Evolutionary conservation across 2,888 invertebrate species (phyloP).

Genomic region (Eledone cirrhosa): DNA sequence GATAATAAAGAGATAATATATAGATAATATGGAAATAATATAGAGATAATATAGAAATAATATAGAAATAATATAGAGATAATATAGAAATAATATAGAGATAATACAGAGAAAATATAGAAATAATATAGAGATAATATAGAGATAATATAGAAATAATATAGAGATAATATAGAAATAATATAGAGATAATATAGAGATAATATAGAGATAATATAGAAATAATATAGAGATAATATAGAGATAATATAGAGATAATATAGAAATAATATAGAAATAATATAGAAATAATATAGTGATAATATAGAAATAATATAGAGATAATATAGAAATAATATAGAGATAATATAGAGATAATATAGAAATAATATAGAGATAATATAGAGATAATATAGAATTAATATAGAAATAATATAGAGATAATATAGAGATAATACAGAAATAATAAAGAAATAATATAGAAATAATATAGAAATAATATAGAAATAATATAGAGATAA

Average conservation of each 20-base stretch:
- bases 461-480: background rate
- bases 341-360: background rate
- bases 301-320: background rate
- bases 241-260: background rate
- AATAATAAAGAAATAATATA: background rate
- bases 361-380: background rate
- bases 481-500: background rate
- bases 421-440: background rate
- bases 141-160: background rate
- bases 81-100: background rate
- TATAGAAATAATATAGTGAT: background rate
- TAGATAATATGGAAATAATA: background rate
- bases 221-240: background rate
- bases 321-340: background rate
- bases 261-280: background rate
- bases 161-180: background rate
- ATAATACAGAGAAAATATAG: background rate
- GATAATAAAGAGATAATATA: background rate
- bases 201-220: background rate
- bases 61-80: background rate
- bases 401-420: background rate
- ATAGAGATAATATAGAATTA: background rate
- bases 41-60: background rate
- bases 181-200: background rate
- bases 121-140: background rate